Percentiles rank a stretch among this genome's conserved stretches.
Conservation (phyloP, 2,797 vertebrate species). For the Thalassophryne amazonica region DNA sequence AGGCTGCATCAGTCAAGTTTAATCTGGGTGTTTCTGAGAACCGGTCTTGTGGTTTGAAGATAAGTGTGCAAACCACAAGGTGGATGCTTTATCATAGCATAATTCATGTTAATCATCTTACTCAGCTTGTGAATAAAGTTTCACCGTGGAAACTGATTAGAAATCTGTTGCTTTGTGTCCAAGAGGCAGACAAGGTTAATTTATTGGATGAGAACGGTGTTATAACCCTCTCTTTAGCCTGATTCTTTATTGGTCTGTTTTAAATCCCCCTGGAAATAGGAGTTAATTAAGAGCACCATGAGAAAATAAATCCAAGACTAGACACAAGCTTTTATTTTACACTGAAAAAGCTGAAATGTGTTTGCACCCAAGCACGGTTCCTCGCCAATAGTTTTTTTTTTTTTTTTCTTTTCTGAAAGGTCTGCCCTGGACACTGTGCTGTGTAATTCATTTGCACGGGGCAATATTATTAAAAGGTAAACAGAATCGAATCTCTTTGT, state of each 20-base stretch:
- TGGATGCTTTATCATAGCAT: slow-evolving; percentile 26
- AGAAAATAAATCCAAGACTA: slow-evolving; percentile 44
- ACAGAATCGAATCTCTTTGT: slow-evolving; percentile 62
- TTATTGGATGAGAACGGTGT: slow-evolving; percentile 62
- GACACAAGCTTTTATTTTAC: slow-evolving; percentile 47
- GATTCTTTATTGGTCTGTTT: slow-evolving; percentile 61
- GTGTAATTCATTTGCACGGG: slow-evolving; percentile 45
- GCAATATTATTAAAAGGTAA: slow-evolving; percentile 62
- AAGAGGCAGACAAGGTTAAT: slow-evolving; percentile 72
- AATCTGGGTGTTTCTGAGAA: slow-evolving; percentile 9
- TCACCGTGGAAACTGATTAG: slow-evolving; percentile 33
- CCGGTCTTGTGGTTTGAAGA: slow-evolving; percentile 31
- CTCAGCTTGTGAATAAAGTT: slow-evolving; percentile 22
- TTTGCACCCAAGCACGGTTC: slow-evolving; percentile 51
- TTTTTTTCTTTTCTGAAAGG: slow-evolving; percentile 50
- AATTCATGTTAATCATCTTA: slow-evolving; percentile 44
- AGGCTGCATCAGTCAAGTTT: not conserved
- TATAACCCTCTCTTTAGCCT: slow-evolving; percentile 54
- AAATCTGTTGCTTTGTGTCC: slow-evolving; percentile 62
- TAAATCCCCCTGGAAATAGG: slow-evolving; percentile 67
- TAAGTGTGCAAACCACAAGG: slow-evolving; percentile 27
- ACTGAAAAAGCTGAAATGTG: slow-evolving; percentile 44
- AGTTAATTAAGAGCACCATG: slow-evolving; percentile 70
- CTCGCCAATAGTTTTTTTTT: slow-evolving; percentile 24
- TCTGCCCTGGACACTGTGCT: slow-evolving; percentile 32